Conservation (phyloP, 2,797 vertebrate genomes). For the Malurus splendens region DNA sequence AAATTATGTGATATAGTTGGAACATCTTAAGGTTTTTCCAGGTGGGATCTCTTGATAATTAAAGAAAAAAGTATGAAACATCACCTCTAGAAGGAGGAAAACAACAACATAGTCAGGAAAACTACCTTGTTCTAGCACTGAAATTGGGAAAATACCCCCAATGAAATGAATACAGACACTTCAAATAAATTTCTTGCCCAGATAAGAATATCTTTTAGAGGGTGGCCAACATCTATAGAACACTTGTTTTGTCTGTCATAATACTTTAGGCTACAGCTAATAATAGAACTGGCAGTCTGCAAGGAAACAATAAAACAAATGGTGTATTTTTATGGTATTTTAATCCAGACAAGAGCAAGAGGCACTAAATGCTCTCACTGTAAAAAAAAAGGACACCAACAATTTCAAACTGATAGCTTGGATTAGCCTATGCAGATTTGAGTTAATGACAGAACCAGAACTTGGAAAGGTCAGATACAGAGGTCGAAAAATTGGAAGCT, state of each 20-base stretch:
- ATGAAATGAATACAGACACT: background rate
- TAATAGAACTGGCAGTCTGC: background rate
- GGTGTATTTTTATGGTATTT: background rate
- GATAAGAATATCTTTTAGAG: background rate
- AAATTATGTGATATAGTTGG: background rate
- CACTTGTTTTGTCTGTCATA: background rate
- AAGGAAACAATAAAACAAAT: constrained; percentile 4
- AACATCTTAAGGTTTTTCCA: background rate
- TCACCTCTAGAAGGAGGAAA: background rate
- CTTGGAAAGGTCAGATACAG: background rate
- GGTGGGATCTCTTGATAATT: background rate
- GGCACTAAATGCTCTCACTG: background rate
- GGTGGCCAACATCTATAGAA: background rate
- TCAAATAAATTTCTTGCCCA: background rate
- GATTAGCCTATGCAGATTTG: background rate
- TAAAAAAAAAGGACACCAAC: background rate
- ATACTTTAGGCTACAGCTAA: background rate
- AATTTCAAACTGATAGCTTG: background rate
- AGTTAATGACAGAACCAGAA: background rate
- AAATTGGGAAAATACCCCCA: background rate
- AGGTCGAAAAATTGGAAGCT: background rate
- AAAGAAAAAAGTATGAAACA: background rate
- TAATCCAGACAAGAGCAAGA: background rate
- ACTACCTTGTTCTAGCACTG: background rate
- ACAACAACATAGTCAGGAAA: background rate